Percentiles rank a stretch among this genome's conserved stretches.
These are phyloP conservation scores for Discoglossus pictus DNA, from an alignment of 2,797 vertebrate species.

Conservation along the genomic window DNA sequence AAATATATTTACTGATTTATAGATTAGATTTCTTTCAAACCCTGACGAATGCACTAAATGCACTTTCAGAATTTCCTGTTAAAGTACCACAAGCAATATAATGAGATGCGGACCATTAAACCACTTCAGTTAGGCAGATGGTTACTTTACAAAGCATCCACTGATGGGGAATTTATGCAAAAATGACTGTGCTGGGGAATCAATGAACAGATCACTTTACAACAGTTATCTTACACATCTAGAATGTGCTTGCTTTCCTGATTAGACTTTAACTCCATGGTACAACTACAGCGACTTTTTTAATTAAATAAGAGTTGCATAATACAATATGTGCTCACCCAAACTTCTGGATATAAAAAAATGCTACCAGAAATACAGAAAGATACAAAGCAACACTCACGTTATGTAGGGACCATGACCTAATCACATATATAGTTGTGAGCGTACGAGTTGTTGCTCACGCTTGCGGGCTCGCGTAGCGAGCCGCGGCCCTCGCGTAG, in stretches of 20 bases:
- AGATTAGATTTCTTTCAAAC: slow-evolving; percentile 25
- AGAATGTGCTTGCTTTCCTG: slow-evolving; percentile 29
- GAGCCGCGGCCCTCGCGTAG: no score
- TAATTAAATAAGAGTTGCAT: slow-evolving; percentile 43
- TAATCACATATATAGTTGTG: no score
- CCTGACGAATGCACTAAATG: slow-evolving; percentile 28
- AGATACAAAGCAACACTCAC: no score
- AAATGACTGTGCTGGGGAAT: slow-evolving; percentile 52
- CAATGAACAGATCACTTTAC: slow-evolving; percentile 51
- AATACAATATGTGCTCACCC: slow-evolving; percentile 32
- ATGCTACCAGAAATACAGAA: slow-evolving; percentile 6
- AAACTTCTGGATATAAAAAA: slow-evolving; percentile 3
- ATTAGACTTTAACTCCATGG: slow-evolving; percentile 32
- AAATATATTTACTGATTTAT: slow-evolving; percentile 20
- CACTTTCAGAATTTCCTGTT: slow-evolving; percentile 36
- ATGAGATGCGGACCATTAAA: slow-evolving; percentile 50
- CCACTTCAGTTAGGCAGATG: slow-evolving; percentile 52
- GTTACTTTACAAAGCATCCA: slow-evolving; percentile 52
- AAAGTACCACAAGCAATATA: slow-evolving; percentile 47
- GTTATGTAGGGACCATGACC: no score
- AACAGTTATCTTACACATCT: slow-evolving; percentile 44
- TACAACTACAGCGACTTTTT: slow-evolving; percentile 29
- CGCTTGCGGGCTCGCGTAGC: no score
- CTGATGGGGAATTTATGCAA: slow-evolving; percentile 52
- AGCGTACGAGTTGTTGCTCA: no score